Percentiles rank a stretch among this genome's conserved stretches.
These are phyloP conservation scores for Ophonus ardosiacus DNA, from an alignment of 2,888 invertebrate genomes.

Conservation along the genomic window DNA sequence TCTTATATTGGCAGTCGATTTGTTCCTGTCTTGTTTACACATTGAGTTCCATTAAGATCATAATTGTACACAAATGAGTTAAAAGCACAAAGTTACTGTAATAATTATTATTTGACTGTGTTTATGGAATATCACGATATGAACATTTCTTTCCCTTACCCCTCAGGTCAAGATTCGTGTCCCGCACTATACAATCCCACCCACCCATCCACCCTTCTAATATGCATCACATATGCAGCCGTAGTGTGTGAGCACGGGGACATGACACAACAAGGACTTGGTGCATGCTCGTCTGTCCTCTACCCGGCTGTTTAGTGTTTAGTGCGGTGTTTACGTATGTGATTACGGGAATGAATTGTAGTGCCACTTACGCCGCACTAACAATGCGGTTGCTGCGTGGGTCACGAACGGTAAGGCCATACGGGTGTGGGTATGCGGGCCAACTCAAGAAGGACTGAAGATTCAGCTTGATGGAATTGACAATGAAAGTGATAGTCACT, in stretches of 20 bases:
- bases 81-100: too few species aligned
- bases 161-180: too few species aligned
- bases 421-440: slow-evolving; percentile 3
- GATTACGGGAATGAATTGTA: slow-evolving; percentile 47
- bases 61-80: too few species aligned
- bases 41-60: too few species aligned
- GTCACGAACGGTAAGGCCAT: background rate
- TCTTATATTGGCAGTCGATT: too few species aligned
- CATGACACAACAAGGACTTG: background rate
- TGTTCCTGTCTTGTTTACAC: too few species aligned
- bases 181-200: background rate
- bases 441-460: background rate
- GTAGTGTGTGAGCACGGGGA: background rate
- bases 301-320: slow-evolving; percentile 27
- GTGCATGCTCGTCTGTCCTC: background rate
- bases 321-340: slow-evolving; percentile 49
- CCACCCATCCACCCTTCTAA: background rate
- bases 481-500: background rate
- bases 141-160: too few species aligned
- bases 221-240: background rate
- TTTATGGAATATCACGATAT: too few species aligned
- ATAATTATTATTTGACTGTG: too few species aligned
- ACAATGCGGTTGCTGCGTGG: slow-evolving; percentile 28
- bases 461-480: background rate
- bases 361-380: slow-evolving; percentile 36